Base-by-base conservation (phyloP, 2,113 vertebrate genomes). In the Himantopus leucocephalus region DNA sequence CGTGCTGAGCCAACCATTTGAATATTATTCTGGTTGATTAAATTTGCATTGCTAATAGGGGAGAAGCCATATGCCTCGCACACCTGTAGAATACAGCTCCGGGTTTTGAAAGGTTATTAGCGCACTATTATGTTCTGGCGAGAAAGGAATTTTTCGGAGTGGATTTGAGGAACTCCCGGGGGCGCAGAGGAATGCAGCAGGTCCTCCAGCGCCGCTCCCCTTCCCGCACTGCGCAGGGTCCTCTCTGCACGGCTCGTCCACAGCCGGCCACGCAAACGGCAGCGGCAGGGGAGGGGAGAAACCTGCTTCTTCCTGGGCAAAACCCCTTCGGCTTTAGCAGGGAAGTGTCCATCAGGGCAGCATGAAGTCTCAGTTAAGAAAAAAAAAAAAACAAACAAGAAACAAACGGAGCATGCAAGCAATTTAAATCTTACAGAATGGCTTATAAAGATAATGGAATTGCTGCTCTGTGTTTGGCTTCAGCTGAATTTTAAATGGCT, bases 41-140 rank as follows among this genome's bases (percentile, higher is more conserved):
- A 96, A 96, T 97, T 95, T 97, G 96, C 95, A 97, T 96, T 97
- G 96, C 96, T 97, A 94, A 97, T 95, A 64, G 63, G 27, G 58
- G 70, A 81, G 83, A 92, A 73, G 94, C 89, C 94, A 95, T 95
- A 96, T 95, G 95, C 89, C 84, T 92, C 17, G 1, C 77, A 94
- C 92, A 97, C 94, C 95, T 96, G 95, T 97, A 85, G 94, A 85
- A 95, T 11, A 87, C 62, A 92, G 66, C 89, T 91, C 77, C 0
- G 1, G 75, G 78, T 90, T 95, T 58, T 78, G 76, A 92, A 94
- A 96, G 85, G 88, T 95, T 85, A 94, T 94, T 94, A 91, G 64
- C 52, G 64, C 64, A 29, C 80, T 41, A 73, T 88, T 93, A 79
- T 35, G 60, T 41, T 89, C 48, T 89, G 91, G 55, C 0, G 1